Evolutionary conservation across 1,140 invertebrate species (phyloP), one percentile per base, ranked within the genome.

Genomic region (Penaeus chinensis): DNA sequence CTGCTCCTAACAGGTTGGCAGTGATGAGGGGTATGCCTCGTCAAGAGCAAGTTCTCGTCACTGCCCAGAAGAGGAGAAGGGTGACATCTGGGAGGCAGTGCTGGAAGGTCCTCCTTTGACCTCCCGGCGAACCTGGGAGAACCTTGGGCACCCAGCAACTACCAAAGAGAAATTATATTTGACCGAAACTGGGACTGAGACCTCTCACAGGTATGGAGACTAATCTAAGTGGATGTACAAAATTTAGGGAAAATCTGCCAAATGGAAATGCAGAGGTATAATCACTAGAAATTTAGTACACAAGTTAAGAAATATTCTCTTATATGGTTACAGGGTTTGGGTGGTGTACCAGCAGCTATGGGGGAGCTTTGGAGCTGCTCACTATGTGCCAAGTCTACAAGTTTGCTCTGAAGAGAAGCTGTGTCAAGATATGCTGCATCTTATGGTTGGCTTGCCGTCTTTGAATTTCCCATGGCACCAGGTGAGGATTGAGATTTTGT

Each of bases 21-120:
- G 86, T 60, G 86, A 87, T 83, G 86, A 87, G 54, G 86, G 86
- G 3, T 87, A 87, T 60, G 86, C 80, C 13, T 82, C 85, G 27
- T 86, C 84, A 60, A 63, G 61, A 8, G 61, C 86, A 32, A 69
- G 60, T 32, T 54, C 27, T 24, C 60, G 63, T 16, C 69, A 87
- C 24, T 65, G 37, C n/a, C 69, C 86, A 19, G 86, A 76, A 77
- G 86, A 87, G 16, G 69, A 78, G 69, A 81, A 87, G 10, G 61
- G 63, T 1, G 79, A 54, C 47, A 24, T 76, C 42, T 87, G 86
- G 85, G 80, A 87, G 32, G 42, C 54, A 22, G 86, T 87, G 42
- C n/a, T 87, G 37, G 24, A 76, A 65, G 86, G 80, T 19, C 80
- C 81, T 16, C 80, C 86, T n/a, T 11, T 87, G 0, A 74, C 80